Percentiles rank a stretch among this genome's conserved stretches.
Conservation (phyloP, 2,113 vertebrate species). For the Platichthys stellatus region DNA sequence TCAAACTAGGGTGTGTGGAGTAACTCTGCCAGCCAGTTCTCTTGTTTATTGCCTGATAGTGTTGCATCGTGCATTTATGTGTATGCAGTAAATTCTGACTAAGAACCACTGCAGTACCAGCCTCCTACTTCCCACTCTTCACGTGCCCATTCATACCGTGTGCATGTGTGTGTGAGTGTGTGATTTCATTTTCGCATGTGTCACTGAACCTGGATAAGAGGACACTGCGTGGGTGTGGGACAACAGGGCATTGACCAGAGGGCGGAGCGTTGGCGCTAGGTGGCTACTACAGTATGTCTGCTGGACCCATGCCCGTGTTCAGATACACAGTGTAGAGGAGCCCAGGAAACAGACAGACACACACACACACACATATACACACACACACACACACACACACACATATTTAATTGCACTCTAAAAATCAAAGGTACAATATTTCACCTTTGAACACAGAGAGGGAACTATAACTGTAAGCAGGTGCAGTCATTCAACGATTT, state of each 20-base stretch:
- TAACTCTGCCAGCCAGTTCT: no score
- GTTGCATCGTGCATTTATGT: no score
- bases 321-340: slow-evolving; percentile 29
- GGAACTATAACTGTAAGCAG: background rate
- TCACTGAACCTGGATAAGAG: slow-evolving; percentile 31
- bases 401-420: background rate
- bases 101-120: no score
- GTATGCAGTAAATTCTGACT: no score
- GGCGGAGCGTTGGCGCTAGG: slow-evolving; percentile 7
- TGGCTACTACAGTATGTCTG: slow-evolving; percentile 13
- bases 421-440: slow-evolving; percentile 11
- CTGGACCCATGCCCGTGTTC: slow-evolving; percentile 46
- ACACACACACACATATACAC: slow-evolving; percentile 34
- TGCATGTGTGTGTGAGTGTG: no score
- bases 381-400: slow-evolving; percentile 34
- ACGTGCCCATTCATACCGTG: no score
- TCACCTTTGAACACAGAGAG: slow-evolving; percentile 25
- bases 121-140: no score
- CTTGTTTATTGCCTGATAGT: no score
- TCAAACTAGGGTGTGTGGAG: no score
- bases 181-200: slow-evolving; percentile 16
- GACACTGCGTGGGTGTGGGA: slow-evolving; percentile 26
- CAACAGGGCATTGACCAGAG: slow-evolving; percentile 24
- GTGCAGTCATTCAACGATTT: background rate
- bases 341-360: slow-evolving; percentile 42